These are phyloP conservation scores for Bovichtus variegatus DNA, from an alignment of 2,797 vertebrate genomes.

Conservation along the genomic window DNA sequence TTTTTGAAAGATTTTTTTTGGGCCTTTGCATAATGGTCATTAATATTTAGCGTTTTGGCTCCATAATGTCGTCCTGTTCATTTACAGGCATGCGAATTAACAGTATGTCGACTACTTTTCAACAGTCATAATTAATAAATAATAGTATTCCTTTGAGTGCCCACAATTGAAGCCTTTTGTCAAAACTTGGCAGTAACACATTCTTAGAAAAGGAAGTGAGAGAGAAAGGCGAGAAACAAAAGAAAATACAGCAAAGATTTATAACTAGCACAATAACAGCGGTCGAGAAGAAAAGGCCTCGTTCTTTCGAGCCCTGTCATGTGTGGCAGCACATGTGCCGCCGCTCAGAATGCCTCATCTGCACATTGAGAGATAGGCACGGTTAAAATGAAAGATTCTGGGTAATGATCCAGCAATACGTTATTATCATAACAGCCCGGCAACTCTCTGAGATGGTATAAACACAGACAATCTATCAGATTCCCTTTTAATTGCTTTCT, in stretches of 20 bases:
- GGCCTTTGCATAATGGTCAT: background rate
- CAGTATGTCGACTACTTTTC: background rate
- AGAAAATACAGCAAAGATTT: slow-evolving; percentile 8
- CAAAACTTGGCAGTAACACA: background rate
- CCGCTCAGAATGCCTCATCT: slow-evolving; percentile 49
- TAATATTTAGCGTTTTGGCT: slow-evolving; percentile 3
- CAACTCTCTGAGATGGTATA: slow-evolving; percentile 59
- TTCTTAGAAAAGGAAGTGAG: background rate
- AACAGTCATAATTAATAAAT: background rate
- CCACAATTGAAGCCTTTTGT: slow-evolving; percentile 14
- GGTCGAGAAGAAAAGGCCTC: slow-evolving; percentile 39
- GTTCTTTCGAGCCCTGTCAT: slow-evolving; percentile 4
- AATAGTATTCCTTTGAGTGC: background rate
- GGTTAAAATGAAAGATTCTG: slow-evolving; percentile 25
- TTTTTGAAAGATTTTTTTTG: too few relatives aligned
- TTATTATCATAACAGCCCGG: slow-evolving; percentile 59
- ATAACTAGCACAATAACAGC: slow-evolving; percentile 15
- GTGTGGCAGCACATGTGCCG: slow-evolving; percentile 11
- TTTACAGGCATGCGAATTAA: background rate
- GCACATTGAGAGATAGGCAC: slow-evolving; percentile 30
- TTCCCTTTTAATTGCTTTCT: slow-evolving; percentile 71
- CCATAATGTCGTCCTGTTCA: background rate
- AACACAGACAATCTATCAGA: slow-evolving; percentile 60
- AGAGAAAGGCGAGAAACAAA: background rate
- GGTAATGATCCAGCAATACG: slow-evolving; percentile 64